Base-by-base conservation (phyloP, 2,888 invertebrate genomes). In the Aphrophora alni region DNA sequence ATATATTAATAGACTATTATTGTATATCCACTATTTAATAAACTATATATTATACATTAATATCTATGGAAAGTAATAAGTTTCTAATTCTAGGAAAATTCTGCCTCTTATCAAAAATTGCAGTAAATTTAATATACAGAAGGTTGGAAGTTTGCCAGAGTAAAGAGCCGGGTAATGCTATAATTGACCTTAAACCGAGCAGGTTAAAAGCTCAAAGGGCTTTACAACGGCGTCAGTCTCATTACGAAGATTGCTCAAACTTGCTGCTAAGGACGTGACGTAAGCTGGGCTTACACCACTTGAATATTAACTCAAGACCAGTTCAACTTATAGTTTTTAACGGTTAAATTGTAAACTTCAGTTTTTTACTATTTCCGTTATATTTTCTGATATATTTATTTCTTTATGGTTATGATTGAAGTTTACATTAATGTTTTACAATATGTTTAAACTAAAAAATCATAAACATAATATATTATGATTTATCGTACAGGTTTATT, bases 161-260 rank as follows among this genome's bases (percentile, higher is more conserved):
- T 14, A 59, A 59, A 59, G 59, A 21, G 59, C 3, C 59, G 59
- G 59, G 1, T 59, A 59, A 59, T 59, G 59, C 2, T 59, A 59
- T 59, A 59, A 59, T 59, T 59, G 59, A 59, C 59, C 59, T 59
- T 59, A 59, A 59, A 59, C 59, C 14, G 21, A 59, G 59, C 59
- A 59, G 59, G 59, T 59, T 59, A 44, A 21, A 14, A 59, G 59
- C 59, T 59, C 21, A 21, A 21, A 59, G 59, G 59, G 59, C 59
- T 59, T 59, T 59, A 59, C 21, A 14, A 21, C 59, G 59, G 14
- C 59, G 5, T 59, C 12, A 59, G 59, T 14, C 59, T 59, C 59
- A 59, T 59, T 59, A 59, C 59, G 2, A 21, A 44, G 59, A 59
- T 21, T 59, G 14, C 59, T 59, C 59, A 59, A 59, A 59, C 59